Conservation (phyloP, 2,797 vertebrate genomes). For the Apogon talboti region DNA sequence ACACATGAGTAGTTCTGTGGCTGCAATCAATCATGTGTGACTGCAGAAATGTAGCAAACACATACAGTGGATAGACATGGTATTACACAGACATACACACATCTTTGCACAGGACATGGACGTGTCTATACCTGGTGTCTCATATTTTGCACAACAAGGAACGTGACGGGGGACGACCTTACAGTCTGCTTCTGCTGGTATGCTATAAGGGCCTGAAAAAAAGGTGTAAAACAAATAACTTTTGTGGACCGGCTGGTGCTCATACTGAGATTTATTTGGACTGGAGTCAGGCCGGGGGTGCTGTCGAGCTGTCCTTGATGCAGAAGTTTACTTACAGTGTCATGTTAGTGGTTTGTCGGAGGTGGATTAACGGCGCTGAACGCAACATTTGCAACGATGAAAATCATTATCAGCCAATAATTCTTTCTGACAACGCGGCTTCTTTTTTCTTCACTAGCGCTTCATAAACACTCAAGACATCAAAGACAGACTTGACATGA, state of each 20-base stretch:
- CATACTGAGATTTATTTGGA: constrained; percentile 52
- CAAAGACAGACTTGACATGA: constrained; percentile 49
- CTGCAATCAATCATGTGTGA: constrained; percentile 68
- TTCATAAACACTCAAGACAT: constrained; percentile 46
- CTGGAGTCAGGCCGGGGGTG: constrained; percentile 32
- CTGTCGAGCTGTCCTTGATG: constrained; percentile 45
- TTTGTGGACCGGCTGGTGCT: constrained; percentile 35
- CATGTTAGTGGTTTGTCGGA: constrained; percentile 37
- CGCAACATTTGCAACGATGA: constrained; percentile 34
- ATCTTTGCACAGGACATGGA: background rate
- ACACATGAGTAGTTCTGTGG: constrained; percentile 58
- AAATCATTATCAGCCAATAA: constrained; percentile 52
- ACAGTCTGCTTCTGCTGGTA: constrained; percentile 41
- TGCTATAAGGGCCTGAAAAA: constrained; percentile 33
- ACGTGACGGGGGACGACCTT: constrained; percentile 37
- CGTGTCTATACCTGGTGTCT: constrained; percentile 21
- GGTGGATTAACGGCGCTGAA: constrained; percentile 43
- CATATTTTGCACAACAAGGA: constrained; percentile 28
- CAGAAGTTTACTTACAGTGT: constrained; percentile 48
- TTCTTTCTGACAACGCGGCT: constrained; percentile 32
- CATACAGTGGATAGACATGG: constrained; percentile 7
- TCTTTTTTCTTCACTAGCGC: constrained; percentile 20
- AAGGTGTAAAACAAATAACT: constrained; percentile 62
- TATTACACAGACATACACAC: background rate
- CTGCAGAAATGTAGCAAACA: constrained; percentile 47